Base-by-base conservation (phyloP, 2,113 vertebrate genomes). In the Crotalus helleri region DNA sequence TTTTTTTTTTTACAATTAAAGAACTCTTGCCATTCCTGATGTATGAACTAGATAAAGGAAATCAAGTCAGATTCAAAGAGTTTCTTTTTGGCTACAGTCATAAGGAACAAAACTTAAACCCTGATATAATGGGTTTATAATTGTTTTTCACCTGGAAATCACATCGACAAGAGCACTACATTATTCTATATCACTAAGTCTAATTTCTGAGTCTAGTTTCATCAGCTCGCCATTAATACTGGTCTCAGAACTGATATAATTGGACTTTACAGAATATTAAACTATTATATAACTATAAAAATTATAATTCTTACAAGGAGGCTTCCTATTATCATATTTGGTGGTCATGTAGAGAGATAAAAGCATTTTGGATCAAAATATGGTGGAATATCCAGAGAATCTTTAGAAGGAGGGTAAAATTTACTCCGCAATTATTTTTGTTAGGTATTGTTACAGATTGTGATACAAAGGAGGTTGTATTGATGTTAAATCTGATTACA, bases 41-140 rank as follows among this genome's bases (percentile, higher is more conserved):
- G 51, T 88, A 91, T 5, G 95, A 91, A 94, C n/a, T n/a, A n/a
- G 64, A 94, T 92, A 59, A 29, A 96, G 44, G 23, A 53, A 96
- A 96, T 93, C 44, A 93, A 89, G 88, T 85, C 87, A 95, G 89
- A 94, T 89, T 94, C 86, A 95, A 89, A 92, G 74, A 9, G 4
- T 90, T 91, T 93, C 93, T 93, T 44, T 51, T 61, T 0, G 4
- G 57, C 90, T 58, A 5, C 49, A 94, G 64, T 69, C 58, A 95
- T 61, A 13, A 94, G 94, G 87, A 95, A 55, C 59, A 94, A 95
- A 91, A 96, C 90, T 96, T 97, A 97, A 98, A 97, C 96, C 96
- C 97, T 97, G 97, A 98, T 94, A 97, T 96, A 97, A 95, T 98
- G 98, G 97, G 97, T 98, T 98, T 97, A 90, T 61, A 96, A 97